Conservation (phyloP, 2,797 vertebrate species). For the Chrysocyon brachyurus region DNA sequence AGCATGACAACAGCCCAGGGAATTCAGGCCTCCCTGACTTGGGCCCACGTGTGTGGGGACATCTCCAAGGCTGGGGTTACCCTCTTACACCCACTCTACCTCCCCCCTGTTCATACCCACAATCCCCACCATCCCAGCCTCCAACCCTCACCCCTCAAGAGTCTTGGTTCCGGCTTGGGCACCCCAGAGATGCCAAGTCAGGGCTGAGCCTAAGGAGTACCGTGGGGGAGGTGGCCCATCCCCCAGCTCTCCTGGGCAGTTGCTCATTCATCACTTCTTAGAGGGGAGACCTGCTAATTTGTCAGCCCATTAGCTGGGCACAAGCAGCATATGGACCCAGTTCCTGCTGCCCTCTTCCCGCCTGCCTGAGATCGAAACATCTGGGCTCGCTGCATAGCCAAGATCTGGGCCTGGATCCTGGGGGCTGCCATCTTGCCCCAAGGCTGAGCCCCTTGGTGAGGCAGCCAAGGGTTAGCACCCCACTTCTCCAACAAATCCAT, state of each 20-base stretch:
- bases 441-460: neutral
- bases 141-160: neutral
- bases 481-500: neutral
- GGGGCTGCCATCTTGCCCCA: neutral
- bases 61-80: neutral
- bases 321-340: slow-evolving; percentile 59
- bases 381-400: neutral
- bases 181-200: neutral
- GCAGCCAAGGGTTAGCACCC: neutral
- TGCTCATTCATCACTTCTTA: slow-evolving; percentile 62
- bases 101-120: neutral
- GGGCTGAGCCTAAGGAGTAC: neutral
- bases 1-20: neutral
- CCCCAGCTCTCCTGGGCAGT: neutral
- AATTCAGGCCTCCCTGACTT: neutral
- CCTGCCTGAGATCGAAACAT: neutral
- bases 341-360: slow-evolving; percentile 37
- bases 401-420: neutral
- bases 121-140: neutral
- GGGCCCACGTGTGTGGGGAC: neutral
- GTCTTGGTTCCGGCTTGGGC: neutral
- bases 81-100: neutral
- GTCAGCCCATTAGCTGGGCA: slow-evolving; percentile 76
- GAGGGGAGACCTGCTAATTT: slow-evolving; percentile 71
- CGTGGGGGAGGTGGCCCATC: neutral